A percentile compares a stretch with the other conserved stretches of the same genome.
Conservation (phyloP, 1,140 invertebrate species). For the Octopus bimaculoides region DNA sequence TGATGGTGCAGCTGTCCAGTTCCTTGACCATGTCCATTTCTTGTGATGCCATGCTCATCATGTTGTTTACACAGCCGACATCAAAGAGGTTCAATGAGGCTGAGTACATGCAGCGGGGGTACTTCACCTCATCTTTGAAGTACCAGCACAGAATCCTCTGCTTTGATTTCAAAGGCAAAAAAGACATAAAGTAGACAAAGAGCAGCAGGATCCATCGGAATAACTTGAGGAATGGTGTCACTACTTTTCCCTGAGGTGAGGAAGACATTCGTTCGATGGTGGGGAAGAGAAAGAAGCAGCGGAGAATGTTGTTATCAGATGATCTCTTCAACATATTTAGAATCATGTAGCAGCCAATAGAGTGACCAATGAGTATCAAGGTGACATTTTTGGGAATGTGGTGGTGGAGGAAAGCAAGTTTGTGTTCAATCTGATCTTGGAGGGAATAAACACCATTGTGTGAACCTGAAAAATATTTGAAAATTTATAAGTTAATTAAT, state of each 20-base stretch:
- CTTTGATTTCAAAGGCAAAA: constrained; percentile 60
- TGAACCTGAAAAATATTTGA: not conserved
- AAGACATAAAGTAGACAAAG: constrained; percentile 63
- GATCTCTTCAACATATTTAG: constrained; percentile 68
- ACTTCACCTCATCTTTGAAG: constrained; percentile 36
- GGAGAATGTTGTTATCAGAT: constrained; percentile 31
- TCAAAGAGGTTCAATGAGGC: constrained; percentile 50
- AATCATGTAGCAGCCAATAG: constrained; percentile 78
- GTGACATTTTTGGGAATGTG: constrained; percentile 64
- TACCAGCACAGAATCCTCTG: constrained; percentile 44
- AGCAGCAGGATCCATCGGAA: constrained; percentile 62
- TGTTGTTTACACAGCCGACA: constrained; percentile 52
- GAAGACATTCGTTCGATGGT: constrained; percentile 76
- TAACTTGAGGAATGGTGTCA: constrained; percentile 59
- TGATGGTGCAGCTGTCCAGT: constrained; percentile 51
- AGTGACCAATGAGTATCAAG: constrained; percentile 78
- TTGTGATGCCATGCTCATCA: constrained; percentile 58
- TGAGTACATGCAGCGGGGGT: constrained; percentile 46
- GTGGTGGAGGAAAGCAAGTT: constrained; percentile 72
- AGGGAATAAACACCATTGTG: constrained; percentile 51
- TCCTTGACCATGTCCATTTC: constrained; percentile 57
- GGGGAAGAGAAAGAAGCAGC: constrained; percentile 73
- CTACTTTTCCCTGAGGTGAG: constrained; percentile 66
- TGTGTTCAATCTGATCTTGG: constrained; percentile 77
- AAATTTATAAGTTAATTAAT: not conserved